Evolutionary conservation across 2,113 vertebrate genomes (phyloP), one percentile per base, ranked within the genome.

Genomic region (Scopus umbretta): DNA sequence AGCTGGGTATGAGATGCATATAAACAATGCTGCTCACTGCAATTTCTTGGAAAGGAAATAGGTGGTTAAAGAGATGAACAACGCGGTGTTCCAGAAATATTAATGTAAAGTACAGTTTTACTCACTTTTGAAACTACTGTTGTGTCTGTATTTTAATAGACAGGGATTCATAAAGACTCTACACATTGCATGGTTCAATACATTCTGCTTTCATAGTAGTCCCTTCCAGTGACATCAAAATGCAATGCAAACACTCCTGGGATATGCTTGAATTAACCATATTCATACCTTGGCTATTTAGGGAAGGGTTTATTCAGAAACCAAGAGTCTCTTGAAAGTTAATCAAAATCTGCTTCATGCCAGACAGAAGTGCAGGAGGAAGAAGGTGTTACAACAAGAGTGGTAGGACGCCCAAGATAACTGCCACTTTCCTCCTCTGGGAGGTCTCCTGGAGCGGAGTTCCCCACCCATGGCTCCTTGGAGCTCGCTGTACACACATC

Each of bases 401-500:
- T 7, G 26, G 49, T 1, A 59, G 40, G 55, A 91, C 30, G 30
- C 23, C n/a, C 16, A 42, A 14, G 19, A 13, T 8, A 19, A 65
- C 9, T 11, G 23, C 26, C 40, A 7, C 40, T 19, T 47, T 25
- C 36, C 43, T 62, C 20, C 53, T 26, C 30, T 1, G 1, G 20
- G 32, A 55, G 13, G 22, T 30, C 45, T 49, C 30, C 52, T 23
- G 56, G 50, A 53, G 26, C 20, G 56, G 43, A 53, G 26, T 22
- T 65, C 21, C 36, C 29, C 59, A 59, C 9, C 16, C 4, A 2
- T 5, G 5, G 38, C 21, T 36, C 42, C 27, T 78, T 25, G 30
- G 36, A 58, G 29, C 20, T 17, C 0, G 1, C 38, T 12, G 42
- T 9, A 40, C 1, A 4, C 21, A 81, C 36, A 14, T 5, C 12